Conservation (phyloP, 1,140 invertebrate species). For the Vollenhovia emeryi region DNA sequence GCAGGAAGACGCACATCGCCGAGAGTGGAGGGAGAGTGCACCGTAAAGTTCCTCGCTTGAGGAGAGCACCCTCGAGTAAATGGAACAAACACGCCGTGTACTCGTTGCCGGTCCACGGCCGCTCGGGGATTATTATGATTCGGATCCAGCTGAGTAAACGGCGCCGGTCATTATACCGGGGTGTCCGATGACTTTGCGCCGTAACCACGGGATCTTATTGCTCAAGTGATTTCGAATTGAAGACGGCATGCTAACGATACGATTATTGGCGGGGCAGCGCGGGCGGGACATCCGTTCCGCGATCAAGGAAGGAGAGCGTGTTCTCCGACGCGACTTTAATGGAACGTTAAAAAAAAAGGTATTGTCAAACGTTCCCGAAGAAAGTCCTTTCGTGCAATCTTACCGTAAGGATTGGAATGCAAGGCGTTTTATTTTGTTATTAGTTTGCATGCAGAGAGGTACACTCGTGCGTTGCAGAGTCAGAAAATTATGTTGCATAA, state of each 20-base stretch:
- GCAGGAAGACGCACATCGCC: conserved; percentile 45
- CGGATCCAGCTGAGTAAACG: conserved; percentile 72
- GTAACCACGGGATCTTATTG: conserved; percentile 6
- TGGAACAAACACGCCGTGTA: conserved; percentile 71
- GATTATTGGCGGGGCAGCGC: not conserved
- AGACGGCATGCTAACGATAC: not conserved
- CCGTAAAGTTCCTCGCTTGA: conserved; percentile 67
- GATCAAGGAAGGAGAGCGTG: not conserved
- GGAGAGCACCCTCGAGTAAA: conserved; percentile 72
- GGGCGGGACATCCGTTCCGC: not conserved
- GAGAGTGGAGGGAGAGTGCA: not conserved
- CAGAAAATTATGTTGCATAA: not conserved
- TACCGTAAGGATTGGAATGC: not conserved
- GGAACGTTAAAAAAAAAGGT: not conserved
- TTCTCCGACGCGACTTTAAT: not conserved
- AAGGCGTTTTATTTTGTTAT: not conserved
- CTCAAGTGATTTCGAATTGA: conserved; percentile 30
- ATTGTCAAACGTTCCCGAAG: not conserved
- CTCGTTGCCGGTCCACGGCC: conserved; percentile 50
- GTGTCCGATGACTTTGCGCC: conserved; percentile 23
- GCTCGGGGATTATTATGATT: conserved; percentile 72
- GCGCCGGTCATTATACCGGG: conserved; percentile 57
- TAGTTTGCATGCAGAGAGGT: not conserved
- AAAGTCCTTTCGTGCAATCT: not conserved
- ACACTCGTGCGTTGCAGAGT: not conserved